Base-by-base conservation (phyloP, 2,113 vertebrate species). In the Sprattus sprattus region DNA sequence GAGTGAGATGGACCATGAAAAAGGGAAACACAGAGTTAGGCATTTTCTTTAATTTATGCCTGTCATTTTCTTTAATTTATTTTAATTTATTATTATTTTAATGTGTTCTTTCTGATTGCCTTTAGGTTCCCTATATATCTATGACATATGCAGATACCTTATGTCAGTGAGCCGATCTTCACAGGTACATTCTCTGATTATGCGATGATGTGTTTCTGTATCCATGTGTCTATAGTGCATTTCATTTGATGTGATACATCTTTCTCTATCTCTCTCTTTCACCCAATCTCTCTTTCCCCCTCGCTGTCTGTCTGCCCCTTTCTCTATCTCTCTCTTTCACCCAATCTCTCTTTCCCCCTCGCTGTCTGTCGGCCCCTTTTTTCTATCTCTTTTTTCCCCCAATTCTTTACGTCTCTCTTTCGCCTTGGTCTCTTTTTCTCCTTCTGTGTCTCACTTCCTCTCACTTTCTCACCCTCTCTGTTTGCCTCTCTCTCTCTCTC, bases 101-200 rank as follows among this genome's bases (percentile, higher is more conserved):
- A 32, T 3, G 8, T 67, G 22, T 50, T 4, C 88, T 46, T 81
- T 85, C 25, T 83, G 0, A 60, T 84, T 28, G 60, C 91, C 82
- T 91, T 90, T 86, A 99, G 98, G 97, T 89, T 96, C 97, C 52
- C 87, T 96, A 91, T 92, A 95, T 86, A 97, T 98, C 87, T 99
- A 99, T 81, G 97, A 92, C 81, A 96, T 99, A 91, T 97, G 97
- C 92, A 95, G 96, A 86, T 97, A 96, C 92, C 90, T 99, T 93
- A 99, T 99, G 97, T 90, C 91, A 45, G 87, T 93, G 88, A 95
- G 95, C 47, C 94, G 92, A 11, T 95, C 97, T 91, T 92, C 96
- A 87, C 94, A 99, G 98, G 98, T 99, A 96, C 18, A 60, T 1
- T 18, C 39, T 81, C 5, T 84, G 50, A 3, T 11, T 52, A 13